Evolutionary conservation across 2,113 vertebrate species (phyloP), one percentile per base, ranked within the genome.

Genomic region (Oreochromis niloticus): DNA sequence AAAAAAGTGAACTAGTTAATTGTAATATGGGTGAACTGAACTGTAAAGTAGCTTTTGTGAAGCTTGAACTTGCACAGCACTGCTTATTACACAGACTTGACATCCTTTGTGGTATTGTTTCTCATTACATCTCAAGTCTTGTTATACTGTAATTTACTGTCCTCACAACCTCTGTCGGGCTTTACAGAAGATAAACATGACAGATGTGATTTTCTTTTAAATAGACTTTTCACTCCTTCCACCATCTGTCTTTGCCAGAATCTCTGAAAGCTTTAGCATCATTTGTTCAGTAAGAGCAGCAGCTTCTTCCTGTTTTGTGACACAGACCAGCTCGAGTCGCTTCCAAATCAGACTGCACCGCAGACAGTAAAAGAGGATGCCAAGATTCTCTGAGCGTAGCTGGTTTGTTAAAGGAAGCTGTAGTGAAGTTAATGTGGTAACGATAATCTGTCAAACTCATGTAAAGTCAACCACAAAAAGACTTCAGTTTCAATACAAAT

Each of bases 181-280:
- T 81, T 68, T 55, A 24, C 11, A n/a, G 61, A 56, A 61, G 41
- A 83, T 83, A 81, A 68, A 85, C 24, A 92, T 30, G 55, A 83
- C 85, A 87, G 46, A 89, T 75, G 57, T 57, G 10, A 52, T 30
- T 87, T 89, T 46, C 48, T 41, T 55, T 56, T 34, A 22, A 87
- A 83, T 50, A 66, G 46, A 54, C 83, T 86, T 82, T 85, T 87
- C 43, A 80, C 83, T 83, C 50, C 19, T 59, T 85, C 34, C 80
- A 59, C 85, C 81, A 87, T 82, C 57, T 89, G 88, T 82, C 80
- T 86, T 46, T 55, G 52, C 80, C 50, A 89, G 43, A 80, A 36
- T 83, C 39, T 59, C 34, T 34, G 36, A 73, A 84, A 82, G 83
- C 61, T 86, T 82, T 57, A 68, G 85, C 63, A 41, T 84, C 14